A percentile compares a stretch with the other conserved stretches of the same genome.
Evolutionary conservation across 1,140 invertebrate species (phyloP).

Genomic region (Apis dorsata): DNA sequence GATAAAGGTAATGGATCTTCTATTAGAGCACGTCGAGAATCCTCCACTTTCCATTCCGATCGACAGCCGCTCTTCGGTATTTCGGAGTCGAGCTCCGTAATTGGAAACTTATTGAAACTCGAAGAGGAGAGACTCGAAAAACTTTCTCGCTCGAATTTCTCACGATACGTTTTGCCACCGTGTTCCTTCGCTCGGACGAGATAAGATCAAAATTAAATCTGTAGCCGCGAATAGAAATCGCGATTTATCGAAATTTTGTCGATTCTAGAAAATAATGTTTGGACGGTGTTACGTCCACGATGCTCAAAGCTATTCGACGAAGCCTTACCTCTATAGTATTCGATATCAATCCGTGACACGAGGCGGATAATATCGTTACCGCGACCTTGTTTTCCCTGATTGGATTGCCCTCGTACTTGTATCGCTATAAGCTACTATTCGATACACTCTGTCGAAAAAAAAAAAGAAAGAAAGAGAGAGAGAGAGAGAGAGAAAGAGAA

Average conservation of each 20-base stretch:
- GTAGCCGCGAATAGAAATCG: too few species aligned
- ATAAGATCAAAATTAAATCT: not conserved
- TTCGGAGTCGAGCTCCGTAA: constrained; percentile 22
- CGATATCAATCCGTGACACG: constrained; percentile 70
- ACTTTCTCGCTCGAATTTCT: not conserved
- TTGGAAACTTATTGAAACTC: constrained; percentile 36
- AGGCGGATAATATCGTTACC: constrained; percentile 71
- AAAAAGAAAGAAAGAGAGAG: not conserved
- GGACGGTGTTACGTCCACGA: constrained; percentile 6
- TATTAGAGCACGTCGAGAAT: constrained; percentile 52
- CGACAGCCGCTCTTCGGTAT: constrained; percentile 5
- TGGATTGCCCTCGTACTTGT: constrained; percentile 63
- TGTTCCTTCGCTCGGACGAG: not conserved
- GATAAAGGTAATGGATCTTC: constrained; percentile 73
- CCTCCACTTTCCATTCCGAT: constrained; percentile 8
- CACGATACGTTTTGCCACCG: too few species aligned
- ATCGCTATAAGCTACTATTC: constrained; percentile 20
- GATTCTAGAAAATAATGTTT: constrained; percentile 1
- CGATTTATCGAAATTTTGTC: not conserved
- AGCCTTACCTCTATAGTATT: constrained; percentile 57
- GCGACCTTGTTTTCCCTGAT: constrained; percentile 72
- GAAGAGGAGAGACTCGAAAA: not conserved
- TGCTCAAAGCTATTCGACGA: constrained; percentile 43
- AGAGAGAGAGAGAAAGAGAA: too few species aligned
- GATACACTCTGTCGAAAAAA: not conserved